Base-by-base conservation (phyloP, 64 coral and sea anemone genomes). In the Acropora yongei region DNA sequence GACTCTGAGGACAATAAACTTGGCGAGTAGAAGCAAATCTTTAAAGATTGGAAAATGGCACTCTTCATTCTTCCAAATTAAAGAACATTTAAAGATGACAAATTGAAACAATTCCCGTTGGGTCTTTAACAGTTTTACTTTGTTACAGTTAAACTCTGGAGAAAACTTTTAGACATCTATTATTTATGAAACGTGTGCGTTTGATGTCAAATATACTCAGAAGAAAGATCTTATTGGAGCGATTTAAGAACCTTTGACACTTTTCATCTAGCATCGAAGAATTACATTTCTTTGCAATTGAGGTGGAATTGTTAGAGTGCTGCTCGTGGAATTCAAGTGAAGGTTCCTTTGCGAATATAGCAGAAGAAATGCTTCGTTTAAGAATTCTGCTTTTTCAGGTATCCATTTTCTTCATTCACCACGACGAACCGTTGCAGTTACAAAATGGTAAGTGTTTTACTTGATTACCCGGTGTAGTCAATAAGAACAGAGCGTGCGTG, bases 401-500 rank as follows among this genome's bases (percentile, higher is more conserved):
- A 48, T 48, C 58, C 17, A 10, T 85, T 68, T 48, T 85, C 44
- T 71, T 85, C 12, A 68, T 47, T 11, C 47, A 5, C 17, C 65
- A 20, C 16, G 60, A 72, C 6, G 63, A 72, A 6, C 19, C 72
- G 57, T 17, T 41, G 45, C 6, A 71, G 8, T 46, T 85, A 6
- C 18, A 85, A n/a, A 85, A 71, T 85, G 82, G 82, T 85, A 71
- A 71, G 82, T n/a, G 12, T 14, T 82, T 16, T 11, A 2, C 43
- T 85, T 5, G 51, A 55, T 55, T 55, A 55, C 2, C 30, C 30
- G 30, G 30, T 30, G 30, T 30, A 30, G 30, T 30, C 30, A 30
- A 30, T 30, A 30, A 30, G 30, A 30, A 30, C 10, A 55, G 51
- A 55, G 51, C 6, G 6, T 5, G 51, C 6, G 51, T 55, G 51